Conservation (phyloP, 2,888 invertebrate species). For the Yponomeuta evonymella region DNA sequence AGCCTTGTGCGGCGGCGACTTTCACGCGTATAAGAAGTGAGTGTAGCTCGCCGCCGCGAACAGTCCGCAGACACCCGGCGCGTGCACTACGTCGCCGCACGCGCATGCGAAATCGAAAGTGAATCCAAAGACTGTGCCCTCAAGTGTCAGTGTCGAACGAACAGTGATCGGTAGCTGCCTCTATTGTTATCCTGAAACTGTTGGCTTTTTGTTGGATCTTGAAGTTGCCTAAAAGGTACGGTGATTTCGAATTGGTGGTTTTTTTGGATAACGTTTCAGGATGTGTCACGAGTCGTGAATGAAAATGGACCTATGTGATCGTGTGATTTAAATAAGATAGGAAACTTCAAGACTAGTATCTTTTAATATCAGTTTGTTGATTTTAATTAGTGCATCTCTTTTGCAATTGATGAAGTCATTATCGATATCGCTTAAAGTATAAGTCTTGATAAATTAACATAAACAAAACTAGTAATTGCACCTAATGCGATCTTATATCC, state of each 20-base stretch:
- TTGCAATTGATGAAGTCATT: not conserved
- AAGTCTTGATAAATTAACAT: constrained; percentile 5
- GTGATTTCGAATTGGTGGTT: constrained; percentile 30
- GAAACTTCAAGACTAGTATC: not conserved
- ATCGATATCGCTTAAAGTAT: not conserved
- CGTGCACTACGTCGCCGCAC: constrained; percentile 26
- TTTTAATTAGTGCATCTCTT: not conserved
- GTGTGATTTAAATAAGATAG: constrained; percentile 1
- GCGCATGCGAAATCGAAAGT: constrained; percentile 63
- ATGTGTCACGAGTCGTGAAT: not conserved
- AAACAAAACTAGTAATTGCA: constrained; percentile 5
- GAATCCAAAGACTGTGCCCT: constrained; percentile 39
- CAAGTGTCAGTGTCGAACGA: constrained; percentile 66
- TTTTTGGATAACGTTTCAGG: constrained; percentile 16
- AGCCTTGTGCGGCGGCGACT: constrained; percentile 38
- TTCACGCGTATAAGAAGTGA: constrained; percentile 71
- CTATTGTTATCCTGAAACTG: constrained; percentile 67
- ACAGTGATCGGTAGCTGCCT: constrained; percentile 67
- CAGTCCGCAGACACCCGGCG: constrained; percentile 53
- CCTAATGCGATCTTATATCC: constrained; percentile 19
- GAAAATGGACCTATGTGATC: not conserved
- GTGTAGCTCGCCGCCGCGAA: constrained; percentile 56
- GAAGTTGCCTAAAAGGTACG: constrained; percentile 63
- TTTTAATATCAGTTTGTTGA: not conserved
- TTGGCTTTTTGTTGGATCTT: constrained; percentile 30